These are phyloP conservation scores for Pygoscelis antarcticus DNA, from an alignment of 2,113 vertebrate genomes.

Conservation along the genomic window DNA sequence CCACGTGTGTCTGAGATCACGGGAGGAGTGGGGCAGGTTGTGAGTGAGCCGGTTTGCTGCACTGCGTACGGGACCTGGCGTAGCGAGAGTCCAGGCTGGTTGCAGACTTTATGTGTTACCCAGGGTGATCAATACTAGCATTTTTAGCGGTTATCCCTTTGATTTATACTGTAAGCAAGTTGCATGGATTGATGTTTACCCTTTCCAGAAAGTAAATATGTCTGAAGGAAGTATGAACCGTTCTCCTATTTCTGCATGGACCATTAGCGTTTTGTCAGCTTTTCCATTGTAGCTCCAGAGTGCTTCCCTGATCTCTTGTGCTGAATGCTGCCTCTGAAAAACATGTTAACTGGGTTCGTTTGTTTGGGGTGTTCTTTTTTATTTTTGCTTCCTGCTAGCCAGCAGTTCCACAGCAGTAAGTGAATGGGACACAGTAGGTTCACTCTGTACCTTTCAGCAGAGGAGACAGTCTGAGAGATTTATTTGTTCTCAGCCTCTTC, in stretches of 20 bases:
- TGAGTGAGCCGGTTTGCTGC: background rate
- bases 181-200: background rate
- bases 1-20: rapidly evolving
- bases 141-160: background rate
- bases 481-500: background rate
- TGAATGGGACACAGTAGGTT: background rate
- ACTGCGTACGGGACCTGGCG: rapidly evolving
- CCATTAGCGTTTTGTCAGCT: background rate
- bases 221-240: background rate
- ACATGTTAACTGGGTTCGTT: background rate
- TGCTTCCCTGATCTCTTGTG: rapidly evolving
- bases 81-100: rapidly evolving
- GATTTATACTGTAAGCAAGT: background rate
- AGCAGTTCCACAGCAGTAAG: background rate
- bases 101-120: background rate
- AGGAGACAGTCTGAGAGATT: background rate
- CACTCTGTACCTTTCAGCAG: background rate
- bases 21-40: background rate
- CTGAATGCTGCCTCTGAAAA: background rate
- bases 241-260: background rate
- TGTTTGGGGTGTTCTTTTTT: background rate
- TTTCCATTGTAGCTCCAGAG: background rate
- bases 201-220: background rate
- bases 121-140: background rate
- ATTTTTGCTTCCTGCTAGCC: background rate